These are phyloP conservation scores for Heliconius aoede DNA, from an alignment of 2,888 invertebrate species.

Conservation along the genomic window DNA sequence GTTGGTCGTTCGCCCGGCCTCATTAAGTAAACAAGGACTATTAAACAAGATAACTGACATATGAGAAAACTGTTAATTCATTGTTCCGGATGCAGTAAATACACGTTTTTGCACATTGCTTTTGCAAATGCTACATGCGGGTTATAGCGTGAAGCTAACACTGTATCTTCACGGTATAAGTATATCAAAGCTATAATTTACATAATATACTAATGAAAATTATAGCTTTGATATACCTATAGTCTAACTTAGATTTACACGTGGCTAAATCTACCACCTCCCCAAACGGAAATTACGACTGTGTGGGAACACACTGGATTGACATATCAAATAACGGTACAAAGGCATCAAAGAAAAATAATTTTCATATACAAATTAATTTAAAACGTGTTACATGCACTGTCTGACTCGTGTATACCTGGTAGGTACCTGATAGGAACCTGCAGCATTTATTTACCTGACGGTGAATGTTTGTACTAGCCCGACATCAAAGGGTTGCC, in stretches of 20 bases:
- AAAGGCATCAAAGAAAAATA: background rate
- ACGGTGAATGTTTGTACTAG: constrained; percentile 12
- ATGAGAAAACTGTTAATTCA: too few relatives aligned
- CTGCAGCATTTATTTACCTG: constrained; percentile 22
- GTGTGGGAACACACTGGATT: background rate
- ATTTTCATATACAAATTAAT: background rate
- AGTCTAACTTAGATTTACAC: background rate
- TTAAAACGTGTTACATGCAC: background rate
- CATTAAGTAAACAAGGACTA: too few relatives aligned
- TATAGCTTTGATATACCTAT: background rate
- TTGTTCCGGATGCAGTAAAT: too few relatives aligned
- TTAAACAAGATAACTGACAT: too few relatives aligned
- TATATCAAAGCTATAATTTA: too few relatives aligned
- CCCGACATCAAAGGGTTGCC: constrained; percentile 30
- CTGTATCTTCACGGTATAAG: too few relatives aligned
- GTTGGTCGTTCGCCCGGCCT: too few relatives aligned
- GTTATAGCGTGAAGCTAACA: too few relatives aligned
- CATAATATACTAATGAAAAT: too few relatives aligned
- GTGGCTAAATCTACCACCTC: background rate
- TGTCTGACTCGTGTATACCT: background rate
- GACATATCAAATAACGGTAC: background rate
- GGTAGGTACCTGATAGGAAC: too few relatives aligned
- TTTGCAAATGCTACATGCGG: too few relatives aligned
- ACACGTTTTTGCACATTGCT: too few relatives aligned
- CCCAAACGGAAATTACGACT: background rate